Conservation (phyloP, 2,113 vertebrate species). For the Pteruthius melanotis region DNA sequence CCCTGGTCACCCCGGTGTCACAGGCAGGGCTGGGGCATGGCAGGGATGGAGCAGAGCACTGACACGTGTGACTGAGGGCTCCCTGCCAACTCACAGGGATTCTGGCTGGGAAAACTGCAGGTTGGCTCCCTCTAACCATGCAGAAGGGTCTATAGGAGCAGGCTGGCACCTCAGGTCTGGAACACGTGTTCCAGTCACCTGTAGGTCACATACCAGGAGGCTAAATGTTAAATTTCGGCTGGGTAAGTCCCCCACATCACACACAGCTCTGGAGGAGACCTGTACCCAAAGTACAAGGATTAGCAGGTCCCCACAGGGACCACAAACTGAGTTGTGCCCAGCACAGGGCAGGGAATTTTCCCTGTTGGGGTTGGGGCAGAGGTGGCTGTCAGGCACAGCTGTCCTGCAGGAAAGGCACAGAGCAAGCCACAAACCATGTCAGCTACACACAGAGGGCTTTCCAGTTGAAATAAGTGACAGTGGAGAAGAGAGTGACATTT, state of each 20-base stretch:
- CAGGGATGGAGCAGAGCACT: not conserved
- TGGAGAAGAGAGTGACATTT: not conserved
- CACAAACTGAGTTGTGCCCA: not conserved
- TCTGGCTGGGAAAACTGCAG: not conserved
- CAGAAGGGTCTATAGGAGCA: not conserved
- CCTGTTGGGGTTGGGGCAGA: not conserved
- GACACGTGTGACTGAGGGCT: not conserved
- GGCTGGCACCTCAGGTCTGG: not conserved
- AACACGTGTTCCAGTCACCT: not conserved
- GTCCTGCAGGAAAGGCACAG: not conserved
- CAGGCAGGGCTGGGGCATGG: not conserved
- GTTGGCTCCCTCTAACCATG: not conserved
- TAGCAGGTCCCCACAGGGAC: accelerated
- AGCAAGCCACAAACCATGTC: accelerated
- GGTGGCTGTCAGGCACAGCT: not conserved
- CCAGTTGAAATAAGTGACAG: not conserved
- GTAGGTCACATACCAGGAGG: not conserved
- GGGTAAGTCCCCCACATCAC: not conserved
- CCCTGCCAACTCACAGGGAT: not conserved
- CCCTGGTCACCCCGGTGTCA: accelerated
- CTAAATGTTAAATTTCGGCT: not conserved
- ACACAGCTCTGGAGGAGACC: not conserved
- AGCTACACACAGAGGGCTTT: not conserved
- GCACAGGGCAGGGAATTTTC: not conserved
- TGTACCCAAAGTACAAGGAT: not conserved